Evolutionary conservation across 2,888 invertebrate species (phyloP).

Genomic region (Euplexia lucipara): DNA sequence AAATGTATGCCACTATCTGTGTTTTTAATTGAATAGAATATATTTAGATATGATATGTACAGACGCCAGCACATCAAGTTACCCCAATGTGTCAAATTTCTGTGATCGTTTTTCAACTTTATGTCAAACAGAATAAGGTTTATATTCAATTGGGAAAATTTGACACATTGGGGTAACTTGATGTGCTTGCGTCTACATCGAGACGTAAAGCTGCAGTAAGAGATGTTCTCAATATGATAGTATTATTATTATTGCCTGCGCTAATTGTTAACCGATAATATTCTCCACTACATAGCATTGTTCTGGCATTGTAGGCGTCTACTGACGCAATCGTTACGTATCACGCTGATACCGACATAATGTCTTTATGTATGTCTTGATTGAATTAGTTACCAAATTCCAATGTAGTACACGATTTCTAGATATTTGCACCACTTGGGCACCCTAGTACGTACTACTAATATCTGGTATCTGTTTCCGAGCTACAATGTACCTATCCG

Average conservation of each 20-base stretch:
- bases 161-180: neutral
- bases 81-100: too few relatives aligned
- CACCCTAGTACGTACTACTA: slow-evolving; percentile 6
- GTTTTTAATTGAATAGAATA: too few relatives aligned
- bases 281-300: slow-evolving; percentile 2
- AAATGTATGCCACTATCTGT: too few relatives aligned
- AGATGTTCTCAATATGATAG: slow-evolving; percentile 2
- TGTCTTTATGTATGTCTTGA: neutral
- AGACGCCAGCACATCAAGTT: too few relatives aligned
- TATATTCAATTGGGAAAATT: too few relatives aligned
- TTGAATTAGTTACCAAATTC: slow-evolving; percentile 2
- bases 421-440: slow-evolving; percentile 7
- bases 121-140: too few relatives aligned
- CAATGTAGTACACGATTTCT: slow-evolving; percentile 11
- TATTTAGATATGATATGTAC: too few relatives aligned
- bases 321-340: neutral
- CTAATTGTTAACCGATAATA: slow-evolving; percentile 25
- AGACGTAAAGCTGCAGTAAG: neutral
- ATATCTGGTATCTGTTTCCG: neutral
- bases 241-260: neutral
- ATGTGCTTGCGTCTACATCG: neutral
- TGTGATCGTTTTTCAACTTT: too few relatives aligned
- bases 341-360: neutral
- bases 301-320: neutral
- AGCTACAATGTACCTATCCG: slow-evolving; percentile 6